Evolutionary conservation across 1,140 invertebrate species (phyloP).

Genomic region (Pogonus chalceus): DNA sequence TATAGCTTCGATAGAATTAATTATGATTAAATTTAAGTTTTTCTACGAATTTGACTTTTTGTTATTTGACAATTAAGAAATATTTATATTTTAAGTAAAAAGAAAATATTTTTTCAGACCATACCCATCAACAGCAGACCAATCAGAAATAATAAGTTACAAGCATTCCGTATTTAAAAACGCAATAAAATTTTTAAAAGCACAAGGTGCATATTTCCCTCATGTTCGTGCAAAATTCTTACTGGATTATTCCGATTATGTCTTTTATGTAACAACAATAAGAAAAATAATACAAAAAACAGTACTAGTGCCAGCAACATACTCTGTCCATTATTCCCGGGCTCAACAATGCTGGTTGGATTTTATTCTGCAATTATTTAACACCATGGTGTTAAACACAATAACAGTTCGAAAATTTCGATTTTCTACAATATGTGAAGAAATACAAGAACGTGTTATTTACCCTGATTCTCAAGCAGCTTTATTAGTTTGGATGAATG

Average conservation of each 20-base stretch:
- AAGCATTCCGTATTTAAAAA: constrained; percentile 22
- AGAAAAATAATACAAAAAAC: not conserved
- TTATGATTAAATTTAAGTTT: no score
- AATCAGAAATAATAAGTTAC: constrained; percentile 6
- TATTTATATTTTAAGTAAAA: no score
- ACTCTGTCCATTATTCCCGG: constrained; percentile 22
- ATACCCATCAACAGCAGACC: constrained; percentile 7
- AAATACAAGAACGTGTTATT: not conserved
- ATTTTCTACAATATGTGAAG: not conserved
- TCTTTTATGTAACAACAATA: constrained; percentile 12
- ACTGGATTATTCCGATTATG: constrained; percentile 29
- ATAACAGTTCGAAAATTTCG: not conserved
- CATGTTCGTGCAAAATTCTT: constrained; percentile 30
- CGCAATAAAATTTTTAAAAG: constrained; percentile 26
- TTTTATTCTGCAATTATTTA: constrained; percentile 33
- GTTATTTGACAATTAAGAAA: no score
- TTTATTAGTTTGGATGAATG: constrained; percentile 23
- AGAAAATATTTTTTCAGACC: no score
- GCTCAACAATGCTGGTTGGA: constrained; percentile 37
- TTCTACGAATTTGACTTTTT: no score
- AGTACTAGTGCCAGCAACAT: not conserved
- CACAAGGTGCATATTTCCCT: constrained; percentile 24
- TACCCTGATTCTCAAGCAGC: constrained; percentile 13
- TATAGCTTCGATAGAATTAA: no score
- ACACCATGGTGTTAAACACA: constrained; percentile 21